Base-by-base conservation (phyloP, 1,140 invertebrate genomes). In the Eufriesea mexicana region DNA sequence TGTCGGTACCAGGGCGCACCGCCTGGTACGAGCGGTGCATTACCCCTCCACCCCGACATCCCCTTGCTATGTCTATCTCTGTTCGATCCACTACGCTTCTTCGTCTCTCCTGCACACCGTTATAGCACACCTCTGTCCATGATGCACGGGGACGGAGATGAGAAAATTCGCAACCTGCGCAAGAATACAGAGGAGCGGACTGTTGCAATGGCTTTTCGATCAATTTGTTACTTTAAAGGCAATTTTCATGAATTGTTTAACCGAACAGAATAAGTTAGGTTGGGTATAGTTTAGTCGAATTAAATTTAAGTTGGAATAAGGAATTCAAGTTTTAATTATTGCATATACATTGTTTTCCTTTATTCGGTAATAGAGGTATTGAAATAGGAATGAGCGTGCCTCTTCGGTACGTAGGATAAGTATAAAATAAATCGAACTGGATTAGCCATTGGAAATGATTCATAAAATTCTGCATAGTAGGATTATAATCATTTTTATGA, bases 11-110 rank as follows among this genome's bases (percentile, higher is more conserved):
- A 92, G 91, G 90, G 89, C 89, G 91, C 89, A 84, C 92, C 83
- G 91, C 92, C 93, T 93, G 93, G 93, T 89, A 93, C 92, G 90
- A 92, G 89, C 91, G 89, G 83, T 92, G 92, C 92, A 92, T 90
- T 92, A 75, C 89, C 84, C 85, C 81, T 85, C 80, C 61, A 35
- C 62, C 72, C 70, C 76, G 49, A 83, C 61, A 68, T 80, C 79
- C 67, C 62, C 66, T 72, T 67, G 23, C 73, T 83, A 67, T 71
- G 28, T 28, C 55, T 83, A 73, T 76, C 78, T 84, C 68, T 25
- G 54, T 85, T 59, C 25, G 25, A 47, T 54, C 49, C 73, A 71
- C 55, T 76, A 42, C 70, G 47, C 76, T 64, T 68, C 68, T 64
- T 66, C 25, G 61, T 80, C 54, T 35, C 74, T 73, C 71, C 6